Conservation (phyloP, 2,888 invertebrate species). For the Priocnemis perturbator region DNA sequence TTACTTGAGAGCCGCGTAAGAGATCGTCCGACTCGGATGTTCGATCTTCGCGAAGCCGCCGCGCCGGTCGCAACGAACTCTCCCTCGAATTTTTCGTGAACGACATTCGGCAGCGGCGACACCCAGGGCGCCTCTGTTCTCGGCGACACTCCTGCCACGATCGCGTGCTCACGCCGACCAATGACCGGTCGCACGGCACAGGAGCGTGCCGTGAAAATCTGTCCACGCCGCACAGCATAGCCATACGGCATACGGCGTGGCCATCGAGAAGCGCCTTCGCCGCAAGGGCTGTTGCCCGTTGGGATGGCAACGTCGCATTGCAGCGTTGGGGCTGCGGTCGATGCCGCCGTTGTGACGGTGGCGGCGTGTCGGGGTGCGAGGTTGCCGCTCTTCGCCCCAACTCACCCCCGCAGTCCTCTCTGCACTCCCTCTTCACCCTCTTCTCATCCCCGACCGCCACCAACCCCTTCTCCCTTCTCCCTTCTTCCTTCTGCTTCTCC, state of each 20-base stretch:
- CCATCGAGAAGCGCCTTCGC: constrained; percentile 32
- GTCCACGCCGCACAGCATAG: constrained; percentile 23
- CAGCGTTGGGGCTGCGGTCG: constrained; percentile 75
- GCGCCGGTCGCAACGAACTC: too few relatives aligned
- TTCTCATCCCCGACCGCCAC: constrained; percentile 4
- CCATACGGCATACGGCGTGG: too few relatives aligned
- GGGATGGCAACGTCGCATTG: constrained; percentile 76
- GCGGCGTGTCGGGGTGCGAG: constrained; percentile 54
- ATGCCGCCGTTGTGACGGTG: constrained; percentile 67
- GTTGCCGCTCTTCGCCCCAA: constrained; percentile 49
- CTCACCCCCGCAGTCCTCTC: constrained; percentile 17
- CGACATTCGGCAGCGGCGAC: too few relatives aligned
- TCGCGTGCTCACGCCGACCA: constrained; percentile 49
- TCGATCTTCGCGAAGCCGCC: too few relatives aligned
- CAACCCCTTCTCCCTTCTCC: not conserved
- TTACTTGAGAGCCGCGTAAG: too few relatives aligned
- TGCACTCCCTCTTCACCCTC: not conserved
- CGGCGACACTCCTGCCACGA: constrained; percentile 18
- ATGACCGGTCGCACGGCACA: constrained; percentile 40
- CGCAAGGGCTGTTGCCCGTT: constrained; percentile 74
- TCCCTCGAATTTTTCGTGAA: too few relatives aligned
- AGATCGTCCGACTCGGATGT: too few relatives aligned
- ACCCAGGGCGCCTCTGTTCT: too few relatives aligned
- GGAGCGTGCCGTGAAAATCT: constrained; percentile 54
- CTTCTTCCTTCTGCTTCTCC: constrained; percentile 22